phyloP scores from a whole-genome alignment of 2,888 invertebrate species.

The Spodoptera exigua region DNA sequence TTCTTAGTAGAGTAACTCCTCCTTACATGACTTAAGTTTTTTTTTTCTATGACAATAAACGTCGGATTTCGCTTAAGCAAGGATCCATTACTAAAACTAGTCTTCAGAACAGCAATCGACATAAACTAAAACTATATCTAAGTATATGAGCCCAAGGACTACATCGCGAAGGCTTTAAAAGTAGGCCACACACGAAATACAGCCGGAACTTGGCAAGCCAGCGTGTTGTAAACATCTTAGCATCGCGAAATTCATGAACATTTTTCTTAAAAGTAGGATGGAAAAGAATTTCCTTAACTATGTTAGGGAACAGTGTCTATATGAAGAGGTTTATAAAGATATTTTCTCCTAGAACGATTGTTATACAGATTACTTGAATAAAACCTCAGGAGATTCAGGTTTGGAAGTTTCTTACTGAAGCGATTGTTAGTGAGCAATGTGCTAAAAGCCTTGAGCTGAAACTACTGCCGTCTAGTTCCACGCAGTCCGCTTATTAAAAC shows the following conservation, averaged over 20 bases:
- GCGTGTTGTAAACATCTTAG: conserved; percentile 49
- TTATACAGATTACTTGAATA: conserved; percentile 28
- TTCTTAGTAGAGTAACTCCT: too few species aligned
- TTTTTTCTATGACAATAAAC: too few species aligned
- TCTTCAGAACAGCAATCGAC: not conserved
- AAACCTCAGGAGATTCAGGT: conserved; percentile 18
- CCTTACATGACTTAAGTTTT: too few species aligned
- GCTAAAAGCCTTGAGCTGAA: conserved; percentile 37
- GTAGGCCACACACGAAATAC: conserved; percentile 39
- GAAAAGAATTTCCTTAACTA: conserved; percentile 32
- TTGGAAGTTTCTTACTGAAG: conserved; percentile 17
- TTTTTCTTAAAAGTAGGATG: conserved; percentile 41
- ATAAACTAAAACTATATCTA: conserved; percentile 18
- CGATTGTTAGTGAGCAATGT: conserved; percentile 9
- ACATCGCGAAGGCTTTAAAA: conserved; percentile 34
- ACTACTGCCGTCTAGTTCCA: conserved; percentile 32
- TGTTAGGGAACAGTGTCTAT: conserved; percentile 20
- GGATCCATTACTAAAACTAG: not conserved
- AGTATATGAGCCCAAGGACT: conserved; percentile 16
- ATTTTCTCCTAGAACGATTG: conserved; percentile 15
- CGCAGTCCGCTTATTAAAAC: conserved; percentile 46
- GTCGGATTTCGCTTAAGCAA: too few species aligned
- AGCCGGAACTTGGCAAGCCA: conserved; percentile 43
- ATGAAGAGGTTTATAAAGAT: conserved; percentile 22
- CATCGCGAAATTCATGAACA: conserved; percentile 31